Conservation (phyloP, 2,888 invertebrate genomes). For the Poecilobothrus nobilitatus region DNA sequence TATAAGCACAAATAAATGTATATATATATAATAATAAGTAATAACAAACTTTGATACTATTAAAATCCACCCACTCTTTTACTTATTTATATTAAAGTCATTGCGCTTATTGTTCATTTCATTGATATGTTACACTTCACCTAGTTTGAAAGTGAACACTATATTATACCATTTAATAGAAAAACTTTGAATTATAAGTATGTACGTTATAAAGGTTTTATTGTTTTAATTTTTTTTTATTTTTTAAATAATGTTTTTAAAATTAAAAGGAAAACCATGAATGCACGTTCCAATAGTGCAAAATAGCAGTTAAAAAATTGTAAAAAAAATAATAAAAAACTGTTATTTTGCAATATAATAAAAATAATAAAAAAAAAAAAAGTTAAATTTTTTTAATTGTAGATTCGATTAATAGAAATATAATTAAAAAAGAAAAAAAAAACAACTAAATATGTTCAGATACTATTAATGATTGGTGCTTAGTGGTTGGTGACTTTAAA, state of each 20-base stretch:
- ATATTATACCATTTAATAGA: background rate
- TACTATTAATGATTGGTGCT: no score
- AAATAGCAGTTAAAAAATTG: background rate
- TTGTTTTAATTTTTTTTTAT: background rate
- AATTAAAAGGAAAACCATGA: background rate
- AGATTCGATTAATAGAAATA: background rate
- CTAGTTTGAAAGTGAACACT: background rate
- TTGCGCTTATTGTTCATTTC: background rate
- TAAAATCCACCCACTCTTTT: background rate
- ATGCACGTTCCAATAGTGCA: slow-evolving; percentile 1
- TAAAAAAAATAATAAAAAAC: background rate
- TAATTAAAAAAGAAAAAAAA: no score
- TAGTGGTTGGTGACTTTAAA: background rate
- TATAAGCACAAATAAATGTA: no score
- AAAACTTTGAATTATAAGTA: background rate
- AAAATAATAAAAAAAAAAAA: background rate
- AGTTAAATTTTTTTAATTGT: background rate
- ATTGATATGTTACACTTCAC: background rate
- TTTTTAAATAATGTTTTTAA: background rate
- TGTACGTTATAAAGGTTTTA: background rate
- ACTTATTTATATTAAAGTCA: background rate
- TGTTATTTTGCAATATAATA: background rate
- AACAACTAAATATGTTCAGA: no score
- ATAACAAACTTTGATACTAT: no score
- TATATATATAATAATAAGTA: no score